Base-by-base conservation (phyloP, 2,113 vertebrate genomes). In the Phalacrocorax brasilianus region DNA sequence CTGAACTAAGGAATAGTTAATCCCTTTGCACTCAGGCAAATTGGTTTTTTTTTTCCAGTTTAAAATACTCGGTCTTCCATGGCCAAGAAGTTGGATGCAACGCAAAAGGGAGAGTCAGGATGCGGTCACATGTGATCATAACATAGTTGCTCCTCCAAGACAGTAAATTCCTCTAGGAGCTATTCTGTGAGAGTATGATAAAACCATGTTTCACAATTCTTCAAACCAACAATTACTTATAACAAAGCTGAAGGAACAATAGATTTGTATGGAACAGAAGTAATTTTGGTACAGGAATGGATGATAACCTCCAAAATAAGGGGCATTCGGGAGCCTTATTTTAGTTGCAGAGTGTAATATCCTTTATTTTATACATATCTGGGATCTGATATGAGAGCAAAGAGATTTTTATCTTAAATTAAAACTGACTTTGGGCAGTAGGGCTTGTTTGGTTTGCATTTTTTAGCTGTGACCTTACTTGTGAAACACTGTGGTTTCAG, bases 401-500 rank as follows among this genome's bases (percentile, higher is more conserved):
- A 26, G 12, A 85, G 33, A 58, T 77, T 53, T 87, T 76, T 50
- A 42, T 59, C 44, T 55, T 81, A 91, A 95, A 76, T 73, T 11
- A 66, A 66, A 91, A 89, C 47, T 91, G 80, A 20, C 87, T 89
- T 40, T 32, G 38, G 45, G 35, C 24, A 88, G 22, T 28, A 53
- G 28, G 5, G 23, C 6, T 89, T 89, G 35, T 84, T 95, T 71
- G 11, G 27, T 81, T 94, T 85, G 56, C 73, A 85, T 95, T 77
- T 94, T 94, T 94, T 42, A 87, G 61, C 59, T 59, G 59, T 89
- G 84, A 93, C 33, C 45, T 89, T 94, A 89, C 33, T 68, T 72
- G 35, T 40, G 30, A 80, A 42, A 86, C 26, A 14, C 3, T 53
- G 49, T 70, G 72, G 68, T 84, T 93, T 94, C 0, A 0, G 68